phyloP scores from a whole-genome alignment of 1,140 invertebrate species.

The Penaeus indicus region DNA sequence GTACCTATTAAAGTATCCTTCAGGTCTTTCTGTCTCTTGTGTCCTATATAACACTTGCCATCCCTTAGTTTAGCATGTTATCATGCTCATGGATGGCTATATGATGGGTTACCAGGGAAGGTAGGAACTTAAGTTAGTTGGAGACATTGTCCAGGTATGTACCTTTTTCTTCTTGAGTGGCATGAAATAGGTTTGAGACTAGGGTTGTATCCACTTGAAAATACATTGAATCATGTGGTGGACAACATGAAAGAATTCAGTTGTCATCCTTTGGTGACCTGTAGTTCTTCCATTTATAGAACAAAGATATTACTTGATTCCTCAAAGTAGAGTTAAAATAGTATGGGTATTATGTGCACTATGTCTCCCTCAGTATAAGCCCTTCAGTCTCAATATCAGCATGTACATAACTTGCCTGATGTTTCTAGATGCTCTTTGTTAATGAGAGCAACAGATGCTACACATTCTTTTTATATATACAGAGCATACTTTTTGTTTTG shows the following conservation, averaged over 20 bases:
- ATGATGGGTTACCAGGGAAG: conserved; percentile 41
- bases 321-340: conserved; percentile 15
- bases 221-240: neutral
- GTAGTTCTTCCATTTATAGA: no score
- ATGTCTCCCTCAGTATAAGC: conserved; percentile 21
- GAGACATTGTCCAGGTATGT: conserved; percentile 38
- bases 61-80: neutral
- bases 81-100: conserved; percentile 18
- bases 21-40: conserved; percentile 44
- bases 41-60: neutral
- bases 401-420: conserved; percentile 57
- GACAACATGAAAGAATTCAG: neutral
- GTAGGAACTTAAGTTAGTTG: conserved; percentile 43
- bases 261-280: conserved; percentile 32
- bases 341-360: conserved; percentile 38
- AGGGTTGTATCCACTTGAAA: conserved; percentile 1
- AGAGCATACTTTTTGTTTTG: conserved; percentile 26
- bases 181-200: conserved; percentile 21
- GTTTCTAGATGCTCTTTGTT: conserved; percentile 52
- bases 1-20: conserved; percentile 60
- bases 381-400: conserved; percentile 36
- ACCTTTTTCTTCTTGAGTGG: neutral
- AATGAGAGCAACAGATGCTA: conserved; percentile 52
- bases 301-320: no score
- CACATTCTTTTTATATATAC: conserved; percentile 11